These are phyloP conservation scores for Sebastes aleutianus DNA, from an alignment of 2,797 vertebrate genomes.

Conservation along the genomic window DNA sequence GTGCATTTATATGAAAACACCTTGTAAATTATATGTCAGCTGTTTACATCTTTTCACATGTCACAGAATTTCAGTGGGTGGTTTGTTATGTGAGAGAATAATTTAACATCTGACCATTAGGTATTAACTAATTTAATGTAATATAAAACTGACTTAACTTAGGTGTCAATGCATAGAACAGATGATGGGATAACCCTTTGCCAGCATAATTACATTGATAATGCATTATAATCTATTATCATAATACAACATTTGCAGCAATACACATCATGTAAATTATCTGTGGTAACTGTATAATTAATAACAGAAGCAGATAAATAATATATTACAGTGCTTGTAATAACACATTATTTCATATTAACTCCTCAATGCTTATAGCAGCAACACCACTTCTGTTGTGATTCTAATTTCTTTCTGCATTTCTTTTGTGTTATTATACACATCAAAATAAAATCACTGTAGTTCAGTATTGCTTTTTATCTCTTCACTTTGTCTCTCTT, in stretches of 20 bases:
- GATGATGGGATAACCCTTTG: not conserved
- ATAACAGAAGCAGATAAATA: not conserved
- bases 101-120: constrained; percentile 17
- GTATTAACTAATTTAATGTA: constrained; percentile 6
- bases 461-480: not conserved
- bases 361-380: not conserved
- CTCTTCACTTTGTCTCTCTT: not conserved
- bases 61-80: not conserved
- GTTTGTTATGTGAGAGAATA: not conserved
- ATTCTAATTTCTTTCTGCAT: not conserved
- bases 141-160: not conserved
- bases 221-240: constrained; percentile 16
- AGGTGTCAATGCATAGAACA: not conserved
- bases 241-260: not conserved
- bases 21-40: not conserved
- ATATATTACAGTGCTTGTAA: not conserved
- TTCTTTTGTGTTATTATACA: not conserved
- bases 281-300: constrained; percentile 10
- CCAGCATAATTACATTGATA: constrained; percentile 19
- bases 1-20: constrained; percentile 16
- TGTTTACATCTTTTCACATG: not conserved
- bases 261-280: constrained; percentile 3
- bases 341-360: constrained; percentile 3
- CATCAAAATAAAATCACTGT: not conserved
- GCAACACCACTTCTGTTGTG: not conserved